These are phyloP conservation scores for Diorhabda sublineata DNA, from an alignment of 1,140 invertebrate species.

Conservation along the genomic window DNA sequence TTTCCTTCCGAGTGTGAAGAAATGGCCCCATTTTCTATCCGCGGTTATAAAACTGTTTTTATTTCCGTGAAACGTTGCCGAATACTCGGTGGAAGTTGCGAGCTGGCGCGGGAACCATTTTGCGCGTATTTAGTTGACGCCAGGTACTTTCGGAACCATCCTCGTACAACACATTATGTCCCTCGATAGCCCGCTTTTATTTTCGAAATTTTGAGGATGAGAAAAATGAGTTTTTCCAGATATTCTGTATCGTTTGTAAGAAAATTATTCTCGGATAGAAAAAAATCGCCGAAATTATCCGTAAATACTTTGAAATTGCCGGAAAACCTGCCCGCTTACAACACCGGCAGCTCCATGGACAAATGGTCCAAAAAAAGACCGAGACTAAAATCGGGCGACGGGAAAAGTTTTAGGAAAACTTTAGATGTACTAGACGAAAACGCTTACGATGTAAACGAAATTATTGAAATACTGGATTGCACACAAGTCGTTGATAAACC, in stretches of 20 bases:
- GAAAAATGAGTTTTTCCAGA: not conserved
- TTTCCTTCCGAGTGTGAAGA: too few species aligned
- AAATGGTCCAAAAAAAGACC: conserved; percentile 33
- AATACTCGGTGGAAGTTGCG: too few species aligned
- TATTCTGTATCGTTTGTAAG: conserved; percentile 3
- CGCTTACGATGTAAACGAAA: conserved; percentile 21
- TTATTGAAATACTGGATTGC: conserved; percentile 9
- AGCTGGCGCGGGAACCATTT: too few species aligned
- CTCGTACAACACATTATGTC: too few species aligned
- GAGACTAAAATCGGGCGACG: conserved; percentile 21
- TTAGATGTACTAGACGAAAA: conserved; percentile 18
- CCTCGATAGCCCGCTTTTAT: too few species aligned
- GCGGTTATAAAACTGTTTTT: too few species aligned
- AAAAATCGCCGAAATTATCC: conserved; percentile 13
- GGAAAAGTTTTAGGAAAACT: not conserved
- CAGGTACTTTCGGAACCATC: too few species aligned
- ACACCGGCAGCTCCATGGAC: conserved; percentile 27
- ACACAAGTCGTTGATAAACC: not conserved
- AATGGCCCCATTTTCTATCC: too few species aligned
- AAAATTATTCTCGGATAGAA: not conserved
- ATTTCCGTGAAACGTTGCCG: too few species aligned
- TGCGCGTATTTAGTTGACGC: too few species aligned
- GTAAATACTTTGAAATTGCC: conserved; percentile 27
- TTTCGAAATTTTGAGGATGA: too few species aligned
- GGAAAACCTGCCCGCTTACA: conserved; percentile 21